Conservation (phyloP, 2,888 invertebrate genomes). For the Tachina grossa region DNA sequence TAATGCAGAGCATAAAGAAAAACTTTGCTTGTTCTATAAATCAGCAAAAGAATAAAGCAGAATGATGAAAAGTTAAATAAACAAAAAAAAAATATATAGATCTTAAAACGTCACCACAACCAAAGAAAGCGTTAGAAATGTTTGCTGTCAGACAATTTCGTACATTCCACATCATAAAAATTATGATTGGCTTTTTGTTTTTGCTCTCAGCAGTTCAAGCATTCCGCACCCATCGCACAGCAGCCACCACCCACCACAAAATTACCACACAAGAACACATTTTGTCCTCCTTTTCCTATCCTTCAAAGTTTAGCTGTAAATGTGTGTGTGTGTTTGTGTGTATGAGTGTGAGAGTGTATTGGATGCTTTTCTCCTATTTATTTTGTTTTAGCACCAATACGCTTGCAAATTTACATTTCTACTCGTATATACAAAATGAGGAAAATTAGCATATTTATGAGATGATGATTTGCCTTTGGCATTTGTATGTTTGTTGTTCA, state of each 20-base stretch:
- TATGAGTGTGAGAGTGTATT: neutral
- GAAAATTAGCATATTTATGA: slow-evolving; percentile 79
- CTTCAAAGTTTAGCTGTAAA: slow-evolving; percentile 39
- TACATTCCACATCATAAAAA: slow-evolving; percentile 81
- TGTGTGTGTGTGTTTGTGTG: neutral
- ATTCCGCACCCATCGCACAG: neutral
- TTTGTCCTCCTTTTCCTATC: slow-evolving; percentile 36
- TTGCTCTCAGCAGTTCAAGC: slow-evolving; percentile 12
- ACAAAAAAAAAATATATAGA: slow-evolving; percentile 46
- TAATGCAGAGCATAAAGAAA: slow-evolving; percentile 3
- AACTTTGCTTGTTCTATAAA: slow-evolving; percentile 33
- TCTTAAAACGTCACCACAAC: slow-evolving; percentile 73
- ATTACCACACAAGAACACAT: slow-evolving; percentile 26
- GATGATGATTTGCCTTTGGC: slow-evolving; percentile 76
- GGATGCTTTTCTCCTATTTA: slow-evolving; percentile 24
- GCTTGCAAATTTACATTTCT: neutral
- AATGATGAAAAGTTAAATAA: slow-evolving; percentile 34
- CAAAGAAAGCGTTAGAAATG: slow-evolving; percentile 72
- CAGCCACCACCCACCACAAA: slow-evolving; percentile 24
- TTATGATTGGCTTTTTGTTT: slow-evolving; percentile 79
- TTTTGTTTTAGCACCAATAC: slow-evolving; percentile 16
- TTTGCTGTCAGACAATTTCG: slow-evolving; percentile 78
- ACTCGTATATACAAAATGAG: slow-evolving; percentile 52
- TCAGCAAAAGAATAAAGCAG: neutral
- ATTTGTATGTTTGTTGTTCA: slow-evolving; percentile 73